Evolutionary conservation across 2,888 invertebrate genomes (phyloP), one percentile per base, ranked within the genome.

Genomic region (Disparrhopalites patrizii): DNA sequence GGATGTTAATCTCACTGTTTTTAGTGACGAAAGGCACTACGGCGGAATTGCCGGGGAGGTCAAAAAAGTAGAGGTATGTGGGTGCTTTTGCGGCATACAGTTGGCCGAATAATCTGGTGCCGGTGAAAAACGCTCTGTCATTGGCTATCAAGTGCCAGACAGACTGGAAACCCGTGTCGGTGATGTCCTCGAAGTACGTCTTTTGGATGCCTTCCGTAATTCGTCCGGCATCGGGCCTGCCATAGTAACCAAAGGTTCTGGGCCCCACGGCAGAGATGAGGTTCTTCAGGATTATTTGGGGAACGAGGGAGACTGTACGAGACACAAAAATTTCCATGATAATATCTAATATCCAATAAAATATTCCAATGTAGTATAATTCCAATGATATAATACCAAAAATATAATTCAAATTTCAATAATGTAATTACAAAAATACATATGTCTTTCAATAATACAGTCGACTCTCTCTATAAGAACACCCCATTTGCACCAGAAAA

Each of bases 121-220:
- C 38, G 25, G 18, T 31, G 18, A 25, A 10, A 20, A 64, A 64
- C n/a, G n/a, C 25, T 13, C 57, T 31, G 23, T 64, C 64, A 13
- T n/a, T 23, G 31, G 13, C 56, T 5, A 51, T 13, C 15, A 50
- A 36, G 10, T 30, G 23, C n/a, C 43, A 3, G 5, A 28, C 30
- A 13, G 28, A 20, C 10, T 47, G 3, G 5, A 43, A 43, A 20
- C 20, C 43, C 8, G 5, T 8, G 1, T 50, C 25, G 1, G 2
- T 28, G 25, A 18, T 20, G 18, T 64, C 38, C n/a, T 56, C 15
- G 23, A 64, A 64, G 23, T 64, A 64, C 23, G 56, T 47, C 28
- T 64, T 31, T 15, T 25, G 33, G 3, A 64, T 31, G 15, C 51
- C 43, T 10, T 47, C 25, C 1, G 23, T 47, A 10, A 64, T 56